phyloP scores from a whole-genome alignment of 92 coral and sea anemone genomes.

The Palythoa grandis region DNA sequence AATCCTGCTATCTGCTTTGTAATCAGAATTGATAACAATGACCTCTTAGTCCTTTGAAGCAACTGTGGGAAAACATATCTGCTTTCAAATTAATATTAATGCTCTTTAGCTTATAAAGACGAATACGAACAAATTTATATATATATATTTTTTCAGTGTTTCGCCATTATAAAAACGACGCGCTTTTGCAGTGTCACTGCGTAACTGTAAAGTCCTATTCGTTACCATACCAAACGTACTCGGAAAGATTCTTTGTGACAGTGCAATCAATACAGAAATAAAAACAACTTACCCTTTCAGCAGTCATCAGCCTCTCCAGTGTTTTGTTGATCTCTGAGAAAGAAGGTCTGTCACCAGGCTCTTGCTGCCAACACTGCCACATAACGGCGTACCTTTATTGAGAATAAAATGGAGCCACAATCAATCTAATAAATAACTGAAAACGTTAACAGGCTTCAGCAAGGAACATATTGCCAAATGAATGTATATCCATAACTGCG shows the following conservation, averaged over 20 bases:
- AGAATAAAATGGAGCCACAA: background rate
- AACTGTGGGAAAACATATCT: too few relatives aligned
- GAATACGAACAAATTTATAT: background rate
- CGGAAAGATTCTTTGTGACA: too few relatives aligned
- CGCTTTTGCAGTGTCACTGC: background rate
- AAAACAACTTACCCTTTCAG: constrained; percentile 70
- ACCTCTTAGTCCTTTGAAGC: too few relatives aligned
- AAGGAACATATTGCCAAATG: too few relatives aligned
- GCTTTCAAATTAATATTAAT: too few relatives aligned
- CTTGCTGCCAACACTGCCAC: constrained; percentile 98
- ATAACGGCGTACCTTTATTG: constrained; percentile 79
- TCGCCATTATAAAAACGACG: background rate
- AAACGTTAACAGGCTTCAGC: too few relatives aligned
- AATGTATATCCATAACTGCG: too few relatives aligned
- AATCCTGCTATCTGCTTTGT: too few relatives aligned
- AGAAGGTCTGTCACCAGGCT: constrained; percentile 87
- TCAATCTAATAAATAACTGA: background rate
- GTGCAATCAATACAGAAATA: background rate
- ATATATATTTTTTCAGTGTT: background rate
- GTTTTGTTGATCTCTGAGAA: constrained; percentile 84
- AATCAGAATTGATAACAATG: too few relatives aligned
- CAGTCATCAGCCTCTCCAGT: constrained; percentile 79
- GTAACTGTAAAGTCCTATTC: too few relatives aligned
- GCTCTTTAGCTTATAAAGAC: too few relatives aligned
- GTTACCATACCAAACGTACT: too few relatives aligned